Base-by-base conservation (phyloP, 2,888 invertebrate genomes). In the Amphimallon solstitiale region DNA sequence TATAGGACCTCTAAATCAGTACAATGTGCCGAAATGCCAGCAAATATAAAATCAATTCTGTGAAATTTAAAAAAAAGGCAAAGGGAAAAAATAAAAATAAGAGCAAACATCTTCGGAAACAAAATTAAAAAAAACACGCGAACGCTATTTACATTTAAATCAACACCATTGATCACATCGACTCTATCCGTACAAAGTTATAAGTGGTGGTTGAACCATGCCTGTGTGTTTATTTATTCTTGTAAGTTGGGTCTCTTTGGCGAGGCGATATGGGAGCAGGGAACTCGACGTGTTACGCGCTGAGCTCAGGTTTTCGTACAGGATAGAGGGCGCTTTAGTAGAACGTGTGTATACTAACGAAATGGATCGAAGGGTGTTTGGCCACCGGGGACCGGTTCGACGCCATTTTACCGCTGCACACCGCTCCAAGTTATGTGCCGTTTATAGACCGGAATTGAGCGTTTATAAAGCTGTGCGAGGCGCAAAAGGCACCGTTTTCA, bases 401-500 rank as follows among this genome's bases (percentile, higher is more conserved):
- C 76, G 79, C 79, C 78, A 78, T 79, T 78, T 77, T 76, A 76
- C 73, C 75, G 74, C 71, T 59, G 72, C 76, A 59, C 56, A 59
- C 56, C 56, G 56, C 56, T 78, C 76, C 77, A 77, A 78, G 79
- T 79, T 79, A 79, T 78, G 78, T 76, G 75, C 78, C 79, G 77
- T 80, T 80, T 80, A 80, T 79, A 77, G 78, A 78, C 79, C 78
- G 73, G 77, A 80, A 80, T 80, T 76, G 79, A 79, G 75, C 79
- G 78, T 80, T 79, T 80, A 79, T 79, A 80, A 80, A 80, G 78
- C 79, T 76, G 77, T 78, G 78, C 76, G 79, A 77, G 77, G 76
- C 78, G 79, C 77, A 78, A 80, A 79, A 78, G 78, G 79, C 77
- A 75, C 76, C 79, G 78, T 80, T 79, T 80, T 80, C 80, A 80